These are phyloP conservation scores for Oostethus manadensis DNA, from an alignment of 2,113 vertebrate genomes.

Conservation along the genomic window DNA sequence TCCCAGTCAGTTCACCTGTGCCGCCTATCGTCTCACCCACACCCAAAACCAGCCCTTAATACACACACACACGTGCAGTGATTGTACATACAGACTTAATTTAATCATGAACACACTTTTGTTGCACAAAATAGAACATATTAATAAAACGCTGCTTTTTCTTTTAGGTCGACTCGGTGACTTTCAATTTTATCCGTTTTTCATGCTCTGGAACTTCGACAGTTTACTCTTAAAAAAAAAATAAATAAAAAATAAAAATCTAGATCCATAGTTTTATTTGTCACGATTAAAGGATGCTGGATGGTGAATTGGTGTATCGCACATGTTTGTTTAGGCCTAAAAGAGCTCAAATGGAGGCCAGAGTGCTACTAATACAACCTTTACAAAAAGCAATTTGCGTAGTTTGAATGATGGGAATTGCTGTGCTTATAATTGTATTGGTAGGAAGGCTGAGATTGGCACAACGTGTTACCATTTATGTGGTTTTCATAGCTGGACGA, in stretches of 20 bases:
- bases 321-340: too few species aligned
- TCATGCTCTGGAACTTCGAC: conserved; percentile 10
- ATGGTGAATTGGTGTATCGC: neutral
- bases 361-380: conserved; percentile 4
- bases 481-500: neutral
- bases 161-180: conserved; percentile 4
- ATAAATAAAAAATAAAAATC: too few species aligned
- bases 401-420: conserved; percentile 1
- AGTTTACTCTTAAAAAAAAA: too few species aligned
- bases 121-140: conserved; percentile 11
- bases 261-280: too few species aligned
- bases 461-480: conserved; percentile 10
- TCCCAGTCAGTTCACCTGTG: conserved; percentile 55
- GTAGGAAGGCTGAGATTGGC: too few species aligned
- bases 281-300: neutral
- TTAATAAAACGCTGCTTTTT: conserved; percentile 10
- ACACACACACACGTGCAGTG: neutral
- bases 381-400: conserved; percentile 2
- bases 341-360: too few species aligned
- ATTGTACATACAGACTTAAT: conserved; percentile 22
- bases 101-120: conserved; percentile 14
- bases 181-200: conserved; percentile 7
- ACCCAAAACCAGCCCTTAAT: neutral
- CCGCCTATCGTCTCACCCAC: conserved; percentile 15
- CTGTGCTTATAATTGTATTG: too few species aligned